These are phyloP conservation scores for Trichomalopsis sarcophagae DNA, from an alignment of 1,140 invertebrate genomes.

Conservation along the genomic window DNA sequence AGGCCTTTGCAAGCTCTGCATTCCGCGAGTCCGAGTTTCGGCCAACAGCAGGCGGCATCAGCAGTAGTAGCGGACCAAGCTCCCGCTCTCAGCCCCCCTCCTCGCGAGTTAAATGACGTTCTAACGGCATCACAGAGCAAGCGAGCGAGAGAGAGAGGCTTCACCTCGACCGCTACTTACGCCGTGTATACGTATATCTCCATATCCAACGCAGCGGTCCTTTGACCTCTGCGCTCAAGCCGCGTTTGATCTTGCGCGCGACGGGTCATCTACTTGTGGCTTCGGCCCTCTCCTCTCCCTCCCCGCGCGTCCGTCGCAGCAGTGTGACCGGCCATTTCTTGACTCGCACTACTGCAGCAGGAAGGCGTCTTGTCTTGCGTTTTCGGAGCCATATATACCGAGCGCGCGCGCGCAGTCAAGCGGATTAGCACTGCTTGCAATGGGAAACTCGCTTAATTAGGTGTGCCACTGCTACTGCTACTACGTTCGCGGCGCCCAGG, in stretches of 20 bases:
- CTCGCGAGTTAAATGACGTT: constrained; percentile 26
- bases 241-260: constrained; percentile 32
- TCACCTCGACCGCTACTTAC: constrained; percentile 4
- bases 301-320: background rate
- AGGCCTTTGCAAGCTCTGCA: background rate
- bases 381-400: background rate
- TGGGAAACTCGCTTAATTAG: constrained; percentile 41
- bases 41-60: background rate
- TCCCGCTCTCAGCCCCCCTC: background rate
- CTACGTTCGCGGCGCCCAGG: background rate
- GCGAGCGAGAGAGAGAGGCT: background rate
- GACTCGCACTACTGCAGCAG: constrained; percentile 5
- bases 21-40: constrained; percentile 18
- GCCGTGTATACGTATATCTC: background rate
- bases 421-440: background rate
- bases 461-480: background rate
- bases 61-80: background rate
- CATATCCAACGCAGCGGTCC: constrained; percentile 6
- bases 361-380: background rate
- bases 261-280: constrained; percentile 30
- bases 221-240: constrained; percentile 6
- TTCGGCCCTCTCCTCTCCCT: background rate
- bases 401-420: background rate
- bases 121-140: background rate
- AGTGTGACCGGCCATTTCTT: constrained; percentile 1